Conservation (phyloP, 2,888 invertebrate species). For the Drosophila robusta region DNA sequence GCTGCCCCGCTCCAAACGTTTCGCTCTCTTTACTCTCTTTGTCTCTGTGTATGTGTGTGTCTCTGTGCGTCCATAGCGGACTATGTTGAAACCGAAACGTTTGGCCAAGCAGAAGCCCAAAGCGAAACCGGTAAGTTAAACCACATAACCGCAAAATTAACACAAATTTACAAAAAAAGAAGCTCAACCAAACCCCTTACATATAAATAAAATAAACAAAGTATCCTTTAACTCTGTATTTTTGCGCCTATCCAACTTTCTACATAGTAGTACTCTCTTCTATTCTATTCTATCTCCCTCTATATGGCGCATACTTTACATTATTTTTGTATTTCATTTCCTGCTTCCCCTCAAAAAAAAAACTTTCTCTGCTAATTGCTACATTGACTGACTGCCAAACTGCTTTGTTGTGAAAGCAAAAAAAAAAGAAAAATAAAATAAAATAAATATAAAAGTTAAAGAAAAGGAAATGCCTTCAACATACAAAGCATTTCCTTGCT, state of each 20-base stretch:
- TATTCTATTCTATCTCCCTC: conserved; percentile 4
- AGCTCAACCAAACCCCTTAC: conserved; percentile 9
- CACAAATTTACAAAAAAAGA: conserved; percentile 6
- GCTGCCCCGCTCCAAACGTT: conserved; percentile 18
- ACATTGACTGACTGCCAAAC: conserved; percentile 83
- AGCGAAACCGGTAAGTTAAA: conserved; percentile 84
- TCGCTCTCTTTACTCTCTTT: conserved; percentile 33
- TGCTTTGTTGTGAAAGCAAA: conserved; percentile 74
- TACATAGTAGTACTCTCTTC: conserved; percentile 27
- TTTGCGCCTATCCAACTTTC: conserved; percentile 15
- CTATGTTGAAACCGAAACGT: conserved; percentile 85
- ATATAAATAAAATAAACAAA: background rate
- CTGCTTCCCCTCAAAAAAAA: conserved; percentile 31
- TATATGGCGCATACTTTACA: conserved; percentile 22
- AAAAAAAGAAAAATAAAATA: conserved; percentile 8
- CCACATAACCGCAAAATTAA: conserved; percentile 7
- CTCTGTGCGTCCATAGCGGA: conserved; percentile 78
- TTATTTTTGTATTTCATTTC: conserved; percentile 37
- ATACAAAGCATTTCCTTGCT: conserved; percentile 23
- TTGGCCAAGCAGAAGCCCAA: conserved; percentile 84
- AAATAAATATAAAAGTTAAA: conserved; percentile 24
- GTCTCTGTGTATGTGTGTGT: conserved; percentile 71
- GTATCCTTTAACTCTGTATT: conserved; percentile 4
- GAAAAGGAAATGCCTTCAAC: conserved; percentile 31
- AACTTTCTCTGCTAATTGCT: conserved; percentile 51